These are phyloP conservation scores for Urosaurus nigricauda DNA, from an alignment of 2,797 vertebrate genomes.

Conservation along the genomic window DNA sequence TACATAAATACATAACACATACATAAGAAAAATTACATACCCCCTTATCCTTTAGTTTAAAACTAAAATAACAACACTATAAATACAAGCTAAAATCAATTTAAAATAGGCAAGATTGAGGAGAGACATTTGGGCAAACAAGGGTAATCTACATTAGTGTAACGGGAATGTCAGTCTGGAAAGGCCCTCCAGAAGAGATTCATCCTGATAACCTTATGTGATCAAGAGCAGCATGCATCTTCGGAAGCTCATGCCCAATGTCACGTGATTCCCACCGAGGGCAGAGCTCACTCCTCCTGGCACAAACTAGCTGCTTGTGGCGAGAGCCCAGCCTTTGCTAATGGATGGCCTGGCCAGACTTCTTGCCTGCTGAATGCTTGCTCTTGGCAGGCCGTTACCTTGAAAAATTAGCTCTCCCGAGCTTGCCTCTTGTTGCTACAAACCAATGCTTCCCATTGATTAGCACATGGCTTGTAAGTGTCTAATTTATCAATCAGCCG, in stretches of 20 bases:
- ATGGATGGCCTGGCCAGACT: slow-evolving; percentile 64
- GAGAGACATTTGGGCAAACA: no score
- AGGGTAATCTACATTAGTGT: no score
- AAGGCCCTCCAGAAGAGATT: no score
- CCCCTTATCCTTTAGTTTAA: no score
- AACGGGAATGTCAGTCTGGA: no score
- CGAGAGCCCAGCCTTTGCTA: slow-evolving; percentile 46
- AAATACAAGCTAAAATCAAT: no score
- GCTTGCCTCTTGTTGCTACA: slow-evolving; percentile 73
- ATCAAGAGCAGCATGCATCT: neutral
- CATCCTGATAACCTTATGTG: no score
- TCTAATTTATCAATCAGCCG: slow-evolving; percentile 77
- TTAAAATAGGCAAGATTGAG: no score
- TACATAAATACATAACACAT: no score
- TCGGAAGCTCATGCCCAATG: neutral
- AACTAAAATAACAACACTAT: no score
- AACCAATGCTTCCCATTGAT: slow-evolving; percentile 78
- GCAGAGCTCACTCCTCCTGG: neutral
- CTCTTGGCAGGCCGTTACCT: slow-evolving; percentile 74
- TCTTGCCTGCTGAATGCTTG: slow-evolving; percentile 23
- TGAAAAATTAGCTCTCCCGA: slow-evolving; percentile 75
- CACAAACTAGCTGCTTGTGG: slow-evolving; percentile 1
- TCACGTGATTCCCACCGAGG: neutral
- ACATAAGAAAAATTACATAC: no score
- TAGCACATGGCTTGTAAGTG: slow-evolving; percentile 70